phyloP scores from a whole-genome alignment of 2,797 vertebrate genomes.

The Cercopithecus neglectus region DNA sequence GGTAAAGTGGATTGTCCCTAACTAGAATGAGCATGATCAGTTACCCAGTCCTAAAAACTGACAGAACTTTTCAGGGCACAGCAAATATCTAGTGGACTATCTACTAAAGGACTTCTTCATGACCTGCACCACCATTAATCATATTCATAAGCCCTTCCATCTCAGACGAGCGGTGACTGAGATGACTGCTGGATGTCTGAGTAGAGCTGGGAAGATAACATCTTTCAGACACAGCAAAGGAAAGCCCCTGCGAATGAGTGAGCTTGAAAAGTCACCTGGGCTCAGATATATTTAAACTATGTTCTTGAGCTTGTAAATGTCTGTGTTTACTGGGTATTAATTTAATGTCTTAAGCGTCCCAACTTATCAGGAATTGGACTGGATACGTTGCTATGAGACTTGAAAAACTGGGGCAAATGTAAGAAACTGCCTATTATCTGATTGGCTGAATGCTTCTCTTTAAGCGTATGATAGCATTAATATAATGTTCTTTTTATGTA shows the following conservation, averaged over 20 bases:
- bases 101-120: neutral
- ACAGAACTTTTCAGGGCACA: neutral
- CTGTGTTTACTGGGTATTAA: neutral
- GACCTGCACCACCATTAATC: neutral
- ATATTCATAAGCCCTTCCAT: neutral
- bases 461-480: neutral
- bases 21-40: neutral
- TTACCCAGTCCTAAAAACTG: neutral
- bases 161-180: neutral
- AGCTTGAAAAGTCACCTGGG: neutral
- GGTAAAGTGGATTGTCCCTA: neutral
- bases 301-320: neutral
- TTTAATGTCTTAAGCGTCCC: neutral
- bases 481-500: neutral
- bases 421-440: neutral
- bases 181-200: neutral
- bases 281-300: neutral
- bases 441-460: neutral
- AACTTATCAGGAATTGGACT: neutral
- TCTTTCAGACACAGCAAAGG: neutral
- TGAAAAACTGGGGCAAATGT: neutral
- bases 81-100: neutral
- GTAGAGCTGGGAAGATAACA: neutral
- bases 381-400: neutral
- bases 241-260: neutral